Conservation (phyloP, 2,888 invertebrate species). For the Epistrophe grossulariae region DNA sequence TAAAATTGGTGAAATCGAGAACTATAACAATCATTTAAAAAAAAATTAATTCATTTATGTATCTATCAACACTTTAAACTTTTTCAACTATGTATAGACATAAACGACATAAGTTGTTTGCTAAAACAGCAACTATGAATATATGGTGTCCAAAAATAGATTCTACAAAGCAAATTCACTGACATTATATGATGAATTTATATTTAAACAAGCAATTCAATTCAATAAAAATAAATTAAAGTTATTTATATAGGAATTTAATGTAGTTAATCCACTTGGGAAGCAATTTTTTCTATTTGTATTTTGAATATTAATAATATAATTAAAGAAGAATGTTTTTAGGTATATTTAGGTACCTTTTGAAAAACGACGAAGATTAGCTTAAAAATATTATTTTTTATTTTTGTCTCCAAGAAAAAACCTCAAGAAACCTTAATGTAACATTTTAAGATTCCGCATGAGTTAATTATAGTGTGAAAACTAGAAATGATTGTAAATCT, state of each 20-base stretch:
- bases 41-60: conserved; percentile 21
- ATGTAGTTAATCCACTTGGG: conserved; percentile 1
- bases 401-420: too few species aligned
- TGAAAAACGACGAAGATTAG: too few species aligned
- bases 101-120: too few species aligned
- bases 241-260: not conserved
- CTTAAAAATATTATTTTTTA: too few species aligned
- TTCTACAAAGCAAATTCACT: not conserved
- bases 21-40: conserved; percentile 44
- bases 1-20: conserved; percentile 35
- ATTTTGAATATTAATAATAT: not conserved
- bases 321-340: not conserved
- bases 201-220: not conserved
- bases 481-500: too few species aligned
- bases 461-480: too few species aligned
- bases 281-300: not conserved
- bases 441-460: too few species aligned
- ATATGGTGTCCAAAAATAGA: not conserved
- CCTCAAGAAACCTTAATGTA: too few species aligned
- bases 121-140: not conserved
- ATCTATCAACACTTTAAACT: conserved; percentile 15
- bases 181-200: not conserved
- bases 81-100: not conserved
- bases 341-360: too few species aligned
- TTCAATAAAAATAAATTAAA: not conserved